A percentile compares a stretch with the other conserved stretches of the same genome.
phyloP scores from a whole-genome alignment of 2,113 vertebrate species.

The Poecilia latipinna region DNA sequence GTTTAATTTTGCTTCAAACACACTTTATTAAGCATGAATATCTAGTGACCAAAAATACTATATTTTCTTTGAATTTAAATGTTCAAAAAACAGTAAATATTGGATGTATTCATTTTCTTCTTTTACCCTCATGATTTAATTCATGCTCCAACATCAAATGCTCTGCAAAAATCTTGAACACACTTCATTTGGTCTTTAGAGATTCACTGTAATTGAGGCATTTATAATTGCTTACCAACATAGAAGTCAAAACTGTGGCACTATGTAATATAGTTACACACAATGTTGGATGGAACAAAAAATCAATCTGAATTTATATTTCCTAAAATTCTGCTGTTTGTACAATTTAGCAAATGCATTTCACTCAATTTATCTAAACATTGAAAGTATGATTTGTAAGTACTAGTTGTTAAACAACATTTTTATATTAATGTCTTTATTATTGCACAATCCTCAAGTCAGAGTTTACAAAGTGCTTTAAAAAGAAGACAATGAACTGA shows the following conservation, averaged over 20 bases:
- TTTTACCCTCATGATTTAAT: not conserved
- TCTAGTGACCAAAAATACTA: not conserved
- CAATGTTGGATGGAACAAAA: not conserved
- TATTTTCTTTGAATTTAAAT: not conserved
- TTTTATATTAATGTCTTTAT: conserved; percentile 28
- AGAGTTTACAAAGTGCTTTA: conserved; percentile 35
- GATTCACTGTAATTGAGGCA: not conserved
- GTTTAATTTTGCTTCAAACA: not conserved
- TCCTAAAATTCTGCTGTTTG: not conserved
- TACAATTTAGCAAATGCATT: not conserved
- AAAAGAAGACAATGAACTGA: not conserved
- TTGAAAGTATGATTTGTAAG: not conserved
- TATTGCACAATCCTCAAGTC: conserved; percentile 34
- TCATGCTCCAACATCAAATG: not conserved
- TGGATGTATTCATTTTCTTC: not conserved
- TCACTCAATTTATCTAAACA: not conserved
- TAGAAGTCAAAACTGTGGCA: not conserved
- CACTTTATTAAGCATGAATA: not conserved
- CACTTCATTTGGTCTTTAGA: not conserved
- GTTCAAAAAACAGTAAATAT: not conserved
- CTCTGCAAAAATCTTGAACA: not conserved
- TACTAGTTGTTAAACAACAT: conserved; percentile 5
- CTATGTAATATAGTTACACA: not conserved
- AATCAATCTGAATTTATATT: not conserved
- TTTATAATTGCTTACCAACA: not conserved